These are phyloP conservation scores for Tenodera sinensis DNA, from an alignment of 2,888 invertebrate genomes.

Conservation along the genomic window DNA sequence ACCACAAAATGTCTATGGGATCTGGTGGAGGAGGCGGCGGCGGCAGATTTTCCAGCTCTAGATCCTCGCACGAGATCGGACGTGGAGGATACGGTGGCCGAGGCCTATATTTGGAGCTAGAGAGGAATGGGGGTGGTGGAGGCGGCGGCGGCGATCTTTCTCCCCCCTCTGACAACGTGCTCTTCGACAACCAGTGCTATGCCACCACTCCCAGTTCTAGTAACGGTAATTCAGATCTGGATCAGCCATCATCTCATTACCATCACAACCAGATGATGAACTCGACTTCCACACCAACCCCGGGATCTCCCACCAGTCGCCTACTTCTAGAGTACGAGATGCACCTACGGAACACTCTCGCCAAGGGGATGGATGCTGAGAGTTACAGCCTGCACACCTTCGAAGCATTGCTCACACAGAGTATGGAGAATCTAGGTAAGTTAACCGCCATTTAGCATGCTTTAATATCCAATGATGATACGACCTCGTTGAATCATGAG, in stretches of 20 bases:
- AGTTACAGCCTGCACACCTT: constrained; percentile 92
- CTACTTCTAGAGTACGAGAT: constrained; percentile 88
- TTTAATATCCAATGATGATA: not conserved
- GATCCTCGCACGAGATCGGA: constrained; percentile 70
- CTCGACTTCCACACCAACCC: constrained; percentile 61
- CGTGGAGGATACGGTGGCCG: constrained; percentile 40
- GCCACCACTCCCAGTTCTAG: constrained; percentile 92
- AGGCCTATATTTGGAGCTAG: constrained; percentile 75
- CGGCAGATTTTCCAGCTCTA: constrained; percentile 52
- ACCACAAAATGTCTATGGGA: constrained; percentile 42
- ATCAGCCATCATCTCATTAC: constrained; percentile 53
- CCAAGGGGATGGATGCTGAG: constrained; percentile 93
- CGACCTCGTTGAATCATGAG: not conserved
- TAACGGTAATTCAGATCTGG: constrained; percentile 87
- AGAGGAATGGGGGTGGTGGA: constrained; percentile 58
- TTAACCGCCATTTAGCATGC: not conserved
- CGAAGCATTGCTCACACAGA: constrained; percentile 86
- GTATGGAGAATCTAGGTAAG: constrained; percentile 90
- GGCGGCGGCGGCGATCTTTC: constrained; percentile 62
- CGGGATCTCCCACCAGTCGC: constrained; percentile 79
- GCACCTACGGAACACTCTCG: constrained; percentile 87
- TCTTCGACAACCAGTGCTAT: constrained; percentile 94
- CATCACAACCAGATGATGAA: constrained; percentile 51
- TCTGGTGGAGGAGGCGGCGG: constrained; percentile 43
- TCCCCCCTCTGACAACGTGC: constrained; percentile 88